A percentile compares a stretch with the other conserved stretches of the same genome.
phyloP scores from a whole-genome alignment of 2,113 vertebrate species.

The Gasterosteus nipponicus region DNA sequence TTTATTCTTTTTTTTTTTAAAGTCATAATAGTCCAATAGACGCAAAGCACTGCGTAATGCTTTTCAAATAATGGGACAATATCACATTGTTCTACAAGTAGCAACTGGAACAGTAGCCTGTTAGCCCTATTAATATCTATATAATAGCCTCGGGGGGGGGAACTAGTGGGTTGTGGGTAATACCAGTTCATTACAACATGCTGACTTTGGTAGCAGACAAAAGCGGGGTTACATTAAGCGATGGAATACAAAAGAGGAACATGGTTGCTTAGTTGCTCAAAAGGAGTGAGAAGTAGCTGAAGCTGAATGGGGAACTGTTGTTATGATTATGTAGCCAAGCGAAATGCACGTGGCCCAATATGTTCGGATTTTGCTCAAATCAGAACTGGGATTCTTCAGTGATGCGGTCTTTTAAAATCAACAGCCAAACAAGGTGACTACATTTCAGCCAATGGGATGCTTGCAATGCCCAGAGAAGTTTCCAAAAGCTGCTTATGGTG shows the following conservation, averaged over 20 bases:
- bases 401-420: background rate
- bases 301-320: constrained; percentile 11
- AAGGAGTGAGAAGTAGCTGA: constrained; percentile 30
- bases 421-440: background rate
- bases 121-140: constrained; percentile 20
- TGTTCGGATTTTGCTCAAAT: constrained; percentile 3
- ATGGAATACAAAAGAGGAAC: constrained; percentile 28
- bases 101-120: constrained; percentile 6
- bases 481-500: constrained; percentile 19
- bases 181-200: constrained; percentile 20
- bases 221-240: constrained; percentile 20
- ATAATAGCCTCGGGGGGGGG: constrained; percentile 9
- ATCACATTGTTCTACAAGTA: constrained; percentile 14
- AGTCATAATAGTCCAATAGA: background rate
- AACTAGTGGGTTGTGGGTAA: constrained; percentile 1
- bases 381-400: background rate
- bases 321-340: constrained; percentile 20
- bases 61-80: constrained; percentile 15
- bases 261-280: constrained; percentile 8
- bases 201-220: constrained; percentile 34
- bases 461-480: background rate
- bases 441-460: background rate
- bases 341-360: constrained; percentile 6
- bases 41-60: constrained; percentile 22
- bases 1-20: background rate